Evolutionary conservation across 2,888 invertebrate species (phyloP).

Genomic region (Choristoneura rosaceana): DNA sequence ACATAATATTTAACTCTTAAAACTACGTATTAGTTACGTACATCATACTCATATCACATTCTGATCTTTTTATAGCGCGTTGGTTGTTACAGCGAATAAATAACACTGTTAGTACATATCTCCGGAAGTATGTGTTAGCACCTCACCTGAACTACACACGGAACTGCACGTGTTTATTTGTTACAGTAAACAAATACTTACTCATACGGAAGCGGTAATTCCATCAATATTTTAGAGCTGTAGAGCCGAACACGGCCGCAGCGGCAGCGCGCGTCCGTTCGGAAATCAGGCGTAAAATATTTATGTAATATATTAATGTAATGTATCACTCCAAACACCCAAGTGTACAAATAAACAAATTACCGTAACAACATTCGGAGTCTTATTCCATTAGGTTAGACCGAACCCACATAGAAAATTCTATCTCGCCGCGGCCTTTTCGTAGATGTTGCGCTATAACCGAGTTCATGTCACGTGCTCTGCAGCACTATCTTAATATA

Average conservation of each 20-base stretch:
- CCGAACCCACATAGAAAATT: slow-evolving; percentile 16
- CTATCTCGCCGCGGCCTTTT: slow-evolving; percentile 14
- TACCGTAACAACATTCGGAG: slow-evolving; percentile 2
- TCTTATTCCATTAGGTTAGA: slow-evolving; percentile 19
- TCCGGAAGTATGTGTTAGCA: background rate
- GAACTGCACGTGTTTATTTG: background rate
- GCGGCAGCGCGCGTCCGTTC: background rate
- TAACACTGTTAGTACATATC: background rate
- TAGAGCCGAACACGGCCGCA: slow-evolving; percentile 1
- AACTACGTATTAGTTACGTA: too few species aligned
- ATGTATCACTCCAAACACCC: slow-evolving; percentile 29
- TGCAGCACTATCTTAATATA: slow-evolving; percentile 6
- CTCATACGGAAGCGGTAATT: slow-evolving; percentile 5
- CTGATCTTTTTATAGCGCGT: too few species aligned
- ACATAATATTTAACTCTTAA: too few species aligned
- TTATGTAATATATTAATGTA: slow-evolving; percentile 25
- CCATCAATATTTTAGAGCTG: slow-evolving; percentile 10
- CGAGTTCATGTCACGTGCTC: slow-evolving; percentile 22
- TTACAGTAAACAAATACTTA: slow-evolving; percentile 9
- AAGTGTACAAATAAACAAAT: slow-evolving; percentile 14
- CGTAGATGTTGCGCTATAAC: slow-evolving; percentile 27
- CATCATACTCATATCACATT: too few species aligned
- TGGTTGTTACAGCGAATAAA: too few species aligned
- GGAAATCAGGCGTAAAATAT: slow-evolving; percentile 22
- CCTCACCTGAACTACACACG: background rate